Base-by-base conservation (phyloP, 2,888 invertebrate species). In the Drosophila maculinotata region DNA sequence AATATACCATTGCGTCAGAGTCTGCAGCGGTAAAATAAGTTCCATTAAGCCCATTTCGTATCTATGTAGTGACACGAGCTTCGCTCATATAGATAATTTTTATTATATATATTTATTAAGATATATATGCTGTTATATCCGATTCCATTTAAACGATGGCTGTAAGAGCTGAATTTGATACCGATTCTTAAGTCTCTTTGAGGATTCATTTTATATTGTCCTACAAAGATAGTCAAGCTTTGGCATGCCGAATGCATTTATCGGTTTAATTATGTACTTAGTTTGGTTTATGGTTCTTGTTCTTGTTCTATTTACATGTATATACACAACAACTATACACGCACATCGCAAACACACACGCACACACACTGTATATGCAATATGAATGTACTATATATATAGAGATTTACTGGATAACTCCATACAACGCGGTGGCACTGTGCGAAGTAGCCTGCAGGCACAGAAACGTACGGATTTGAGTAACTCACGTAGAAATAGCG, bases 401-500 rank as follows among this genome's bases (percentile, higher is more conserved):
- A 89, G 90, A 74, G 94, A 94, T 44, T 93, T 93, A 12, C 93
- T 93, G 35, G 94, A 94, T 70, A 93, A 93, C 74, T 93, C 94
- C 51, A 90, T 94, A 48, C 93, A 93, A 70, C 92, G 94, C 85
- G 94, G 94, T 44, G 94, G 94, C 31, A 89, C 93, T 59, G 90
- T 94, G 65, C 91, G 94, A 78, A 92, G 93, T 88, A 92, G 94
- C 77, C 93, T 93, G 33, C 94, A 94, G 86, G 82, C 91, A 73
- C 88, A 89, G 74, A 91, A 91, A 85, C 89, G 91, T 79, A 90
- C 89, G 81, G 91, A 92, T 73, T 89, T 89, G 70, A 89, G 82
- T 84, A 90, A 88, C 81, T 89, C 92, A 73, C 94, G 94, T 89
- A 92, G 94, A 83, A 94, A 94, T 90, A 94, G 94, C 90, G 93